These are phyloP conservation scores for Cyanoramphus novaezelandiae DNA, from an alignment of 2,113 vertebrate species.

Conservation along the genomic window DNA sequence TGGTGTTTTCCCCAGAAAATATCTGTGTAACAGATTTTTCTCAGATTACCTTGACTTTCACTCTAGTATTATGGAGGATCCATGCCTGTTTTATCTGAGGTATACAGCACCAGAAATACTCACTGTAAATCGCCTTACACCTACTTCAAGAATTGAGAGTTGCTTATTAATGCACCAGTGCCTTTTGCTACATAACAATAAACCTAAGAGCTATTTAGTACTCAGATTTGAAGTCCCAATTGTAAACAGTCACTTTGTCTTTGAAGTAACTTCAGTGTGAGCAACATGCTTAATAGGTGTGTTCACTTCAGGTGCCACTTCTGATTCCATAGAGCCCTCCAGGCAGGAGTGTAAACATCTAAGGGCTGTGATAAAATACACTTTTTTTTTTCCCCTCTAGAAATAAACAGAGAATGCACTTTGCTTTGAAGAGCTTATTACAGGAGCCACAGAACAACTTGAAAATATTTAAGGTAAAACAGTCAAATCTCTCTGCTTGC, in stretches of 20 bases:
- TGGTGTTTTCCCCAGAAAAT: not conserved
- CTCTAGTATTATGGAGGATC: not conserved
- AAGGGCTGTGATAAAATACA: not conserved
- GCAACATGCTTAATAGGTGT: not conserved
- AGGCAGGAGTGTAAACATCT: not conserved
- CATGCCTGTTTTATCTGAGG: not conserved
- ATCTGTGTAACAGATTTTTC: not conserved
- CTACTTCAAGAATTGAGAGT: not conserved
- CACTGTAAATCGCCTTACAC: not conserved
- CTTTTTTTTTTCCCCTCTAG: constrained; percentile 59
- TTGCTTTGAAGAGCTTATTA: constrained; percentile 93
- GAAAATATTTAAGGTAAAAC: constrained; percentile 95
- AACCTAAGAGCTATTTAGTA: not conserved
- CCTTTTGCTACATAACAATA: not conserved
- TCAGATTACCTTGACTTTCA: not conserved
- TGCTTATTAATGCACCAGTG: not conserved
- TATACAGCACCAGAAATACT: not conserved
- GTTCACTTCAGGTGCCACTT: not conserved
- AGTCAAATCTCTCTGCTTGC: not conserved
- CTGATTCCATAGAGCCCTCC: not conserved
- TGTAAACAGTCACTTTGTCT: not conserved
- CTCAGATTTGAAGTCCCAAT: not conserved
- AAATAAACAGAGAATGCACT: constrained; percentile 95
- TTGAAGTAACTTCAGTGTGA: not conserved
- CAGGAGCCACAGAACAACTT: constrained; percentile 98